These are phyloP conservation scores for Sebastes hubbsi DNA, from an alignment of 2,797 vertebrate species.

Conservation along the genomic window DNA sequence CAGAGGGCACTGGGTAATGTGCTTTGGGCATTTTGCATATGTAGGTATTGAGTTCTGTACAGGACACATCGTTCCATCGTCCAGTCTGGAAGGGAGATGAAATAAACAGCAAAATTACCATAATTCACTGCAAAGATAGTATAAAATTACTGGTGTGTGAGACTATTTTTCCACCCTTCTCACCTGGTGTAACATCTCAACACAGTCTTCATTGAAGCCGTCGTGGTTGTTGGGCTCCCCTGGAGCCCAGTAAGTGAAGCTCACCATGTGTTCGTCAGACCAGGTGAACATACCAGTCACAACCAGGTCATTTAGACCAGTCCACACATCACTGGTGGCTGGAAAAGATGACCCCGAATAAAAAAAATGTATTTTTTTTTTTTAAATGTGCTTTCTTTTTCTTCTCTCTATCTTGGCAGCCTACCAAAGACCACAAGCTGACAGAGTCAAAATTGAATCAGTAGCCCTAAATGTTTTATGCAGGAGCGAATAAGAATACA, in stretches of 20 bases:
- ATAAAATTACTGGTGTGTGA: background rate
- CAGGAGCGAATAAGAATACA: background rate
- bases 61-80: slow-evolving; percentile 83
- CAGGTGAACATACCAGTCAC: slow-evolving; percentile 75
- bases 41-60: slow-evolving; percentile 81
- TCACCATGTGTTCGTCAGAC: slow-evolving; percentile 74
- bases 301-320: slow-evolving; percentile 77
- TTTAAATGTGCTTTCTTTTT: background rate
- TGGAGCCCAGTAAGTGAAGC: slow-evolving; percentile 84
- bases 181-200: slow-evolving; percentile 80
- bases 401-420: background rate
- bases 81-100: slow-evolving; percentile 69
- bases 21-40: slow-evolving; percentile 82
- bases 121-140: background rate
- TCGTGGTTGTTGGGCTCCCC: slow-evolving; percentile 83
- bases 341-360: background rate
- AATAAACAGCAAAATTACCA: background rate
- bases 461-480: background rate
- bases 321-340: slow-evolving; percentile 84
- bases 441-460: background rate
- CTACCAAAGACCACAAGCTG: background rate
- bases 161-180: background rate
- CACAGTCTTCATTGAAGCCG: slow-evolving; percentile 82
- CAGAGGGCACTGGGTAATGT: slow-evolving; percentile 81
- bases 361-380: too few species aligned